Evolutionary conservation across 1,140 invertebrate genomes (phyloP).

Genomic region (Oedothorax gibbosus): DNA sequence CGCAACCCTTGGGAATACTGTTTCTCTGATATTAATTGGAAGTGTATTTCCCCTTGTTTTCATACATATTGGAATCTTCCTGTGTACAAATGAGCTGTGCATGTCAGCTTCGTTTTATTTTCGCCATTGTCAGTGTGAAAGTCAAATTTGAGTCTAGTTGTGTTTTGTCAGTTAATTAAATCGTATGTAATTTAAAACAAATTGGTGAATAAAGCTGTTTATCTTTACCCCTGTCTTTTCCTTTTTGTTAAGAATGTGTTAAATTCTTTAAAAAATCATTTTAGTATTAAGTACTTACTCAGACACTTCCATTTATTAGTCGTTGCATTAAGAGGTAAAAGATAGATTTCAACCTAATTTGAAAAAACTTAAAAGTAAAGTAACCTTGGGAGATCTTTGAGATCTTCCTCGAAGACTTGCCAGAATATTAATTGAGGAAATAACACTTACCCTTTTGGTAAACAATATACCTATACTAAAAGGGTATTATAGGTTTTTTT

Average conservation of each 20-base stretch:
- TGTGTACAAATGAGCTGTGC: constrained; percentile 60
- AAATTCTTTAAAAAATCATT: too few relatives aligned
- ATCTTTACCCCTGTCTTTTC: constrained; percentile 63
- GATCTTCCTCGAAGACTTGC: too few relatives aligned
- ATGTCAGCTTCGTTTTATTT: constrained; percentile 60
- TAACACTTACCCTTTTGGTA: too few relatives aligned
- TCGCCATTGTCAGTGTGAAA: constrained; percentile 60
- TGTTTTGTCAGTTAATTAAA: constrained; percentile 59
- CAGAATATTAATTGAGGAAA: too few relatives aligned
- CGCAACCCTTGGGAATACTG: constrained; percentile 55
- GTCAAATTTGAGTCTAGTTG: constrained; percentile 61
- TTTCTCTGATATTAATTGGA: constrained; percentile 36
- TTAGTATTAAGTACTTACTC: too few relatives aligned
- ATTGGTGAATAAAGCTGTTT: constrained; percentile 68
- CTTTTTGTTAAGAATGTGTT: not conserved
- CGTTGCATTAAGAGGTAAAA: too few relatives aligned
- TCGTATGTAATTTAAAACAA: constrained; percentile 64
- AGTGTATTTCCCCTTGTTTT: constrained; percentile 33
- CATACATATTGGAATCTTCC: constrained; percentile 59
- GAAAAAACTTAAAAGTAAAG: too few relatives aligned
- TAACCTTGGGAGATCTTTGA: too few relatives aligned
- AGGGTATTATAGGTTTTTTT: too few relatives aligned
- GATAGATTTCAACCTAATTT: too few relatives aligned
- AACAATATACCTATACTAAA: too few relatives aligned
- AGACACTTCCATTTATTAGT: too few relatives aligned